These are phyloP conservation scores for Caenorhabditis japonica DNA, from an alignment of 2,888 invertebrate genomes.

Conservation along the genomic window DNA sequence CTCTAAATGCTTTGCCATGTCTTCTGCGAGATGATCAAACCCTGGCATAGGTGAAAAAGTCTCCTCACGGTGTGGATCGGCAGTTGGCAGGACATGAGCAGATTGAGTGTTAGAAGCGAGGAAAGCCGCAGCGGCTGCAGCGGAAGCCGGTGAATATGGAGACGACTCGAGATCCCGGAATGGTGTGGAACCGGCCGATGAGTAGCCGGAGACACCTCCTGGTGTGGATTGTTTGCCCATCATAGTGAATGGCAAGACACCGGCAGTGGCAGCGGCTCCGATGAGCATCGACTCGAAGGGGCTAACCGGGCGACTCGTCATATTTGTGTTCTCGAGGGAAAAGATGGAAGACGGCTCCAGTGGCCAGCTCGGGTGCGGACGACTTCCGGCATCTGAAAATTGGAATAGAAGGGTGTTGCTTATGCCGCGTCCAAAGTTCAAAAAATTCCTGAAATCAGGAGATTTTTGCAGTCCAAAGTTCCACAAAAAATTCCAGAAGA, in stretches of 20 bases:
- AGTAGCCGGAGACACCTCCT: slow-evolving; percentile 29
- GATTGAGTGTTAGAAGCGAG: slow-evolving; percentile 16
- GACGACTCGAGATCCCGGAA: slow-evolving; percentile 24
- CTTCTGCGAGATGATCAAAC: slow-evolving; percentile 61
- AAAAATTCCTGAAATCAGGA: too few relatives aligned
- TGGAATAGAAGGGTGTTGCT: too few relatives aligned
- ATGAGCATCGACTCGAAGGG: slow-evolving; percentile 50
- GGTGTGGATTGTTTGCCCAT: slow-evolving; percentile 37
- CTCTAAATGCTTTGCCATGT: slow-evolving; percentile 65
- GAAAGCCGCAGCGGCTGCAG: slow-evolving; percentile 4
- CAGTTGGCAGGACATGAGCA: slow-evolving; percentile 12
- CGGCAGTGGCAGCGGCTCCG: slow-evolving; percentile 26
- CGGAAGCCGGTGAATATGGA: slow-evolving; percentile 7
- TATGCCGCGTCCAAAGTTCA: too few relatives aligned
- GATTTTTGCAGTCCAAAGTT: too few relatives aligned
- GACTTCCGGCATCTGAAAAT: slow-evolving; percentile 24
- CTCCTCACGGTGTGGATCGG: slow-evolving; percentile 27
- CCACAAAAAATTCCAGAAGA: too few relatives aligned
- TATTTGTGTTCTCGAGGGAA: slow-evolving; percentile 22
- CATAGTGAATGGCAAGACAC: slow-evolving; percentile 28
- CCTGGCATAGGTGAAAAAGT: slow-evolving; percentile 37
- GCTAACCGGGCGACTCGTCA: slow-evolving; percentile 37
- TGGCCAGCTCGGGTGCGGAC: slow-evolving; percentile 67
- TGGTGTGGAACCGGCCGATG: slow-evolving; percentile 41
- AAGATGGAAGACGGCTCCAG: slow-evolving; percentile 65